Evolutionary conservation across 2,888 invertebrate species (phyloP), one percentile per base, ranked within the genome.

Genomic region (Stomorhina lunata): DNA sequence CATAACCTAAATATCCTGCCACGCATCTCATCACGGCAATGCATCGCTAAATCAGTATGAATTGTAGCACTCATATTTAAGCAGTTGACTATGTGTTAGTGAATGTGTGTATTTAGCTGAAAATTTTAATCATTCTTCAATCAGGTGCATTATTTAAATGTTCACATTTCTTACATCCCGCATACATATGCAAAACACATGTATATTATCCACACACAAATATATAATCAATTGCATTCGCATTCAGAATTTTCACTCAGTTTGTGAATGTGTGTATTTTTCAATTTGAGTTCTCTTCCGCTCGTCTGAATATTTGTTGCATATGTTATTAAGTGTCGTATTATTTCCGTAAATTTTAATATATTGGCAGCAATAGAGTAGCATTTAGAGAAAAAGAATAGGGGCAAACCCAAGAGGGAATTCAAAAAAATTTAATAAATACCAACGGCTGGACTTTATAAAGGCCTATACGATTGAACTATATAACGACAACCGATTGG

Each of bases 121-220:
- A n/a, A 66, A 59, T 72, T 79, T 65, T 79, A 72, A 79, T 72
- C 65, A 72, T 66, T 17, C 66, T 66, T 66, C 72, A 72, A 79
- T 79, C 65, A 72, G 72, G 59, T 40, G 48, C 37, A 69, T 68
- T 61, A 61, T 61, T 77, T 15, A 50, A 40, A 77, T 40, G 20
- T 43, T 53, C 32, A 72, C 32, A 71, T 59, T 45, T 17, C 45
- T 57, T 15, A 6, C 3, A 15, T 22, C 15, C 2, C 61, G 15
- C 1, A 15, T n/a, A 15, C 7, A 15, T 25, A 32, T 4, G 15
- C n/a, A 25, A 48, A 2, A 1, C 12, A 22, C 48, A 22, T 48
- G 22, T 48, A 4, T 3, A 17, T 17, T 1, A 22, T 4, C 37
- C 1, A 40, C 9, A 25, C n/a, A 59, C 25, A 4, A 3, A 0